phyloP scores from a whole-genome alignment of 2,113 vertebrate genomes.

The Eupsittula cactorum region DNA sequence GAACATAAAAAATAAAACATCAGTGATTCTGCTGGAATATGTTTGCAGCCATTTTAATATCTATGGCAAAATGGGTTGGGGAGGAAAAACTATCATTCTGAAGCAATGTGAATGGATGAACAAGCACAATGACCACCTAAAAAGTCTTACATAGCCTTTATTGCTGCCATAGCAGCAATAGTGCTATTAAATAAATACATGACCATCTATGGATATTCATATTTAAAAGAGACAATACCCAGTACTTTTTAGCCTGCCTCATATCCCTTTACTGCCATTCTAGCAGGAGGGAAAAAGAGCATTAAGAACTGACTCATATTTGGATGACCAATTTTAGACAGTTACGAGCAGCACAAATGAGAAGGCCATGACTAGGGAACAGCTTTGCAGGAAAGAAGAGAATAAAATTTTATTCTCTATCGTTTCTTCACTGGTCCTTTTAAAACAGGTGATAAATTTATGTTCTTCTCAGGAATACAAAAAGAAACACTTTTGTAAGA shows the following conservation, averaged over 20 bases:
- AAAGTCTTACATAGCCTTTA: neutral
- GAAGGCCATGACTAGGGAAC: neutral
- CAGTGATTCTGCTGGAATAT: neutral
- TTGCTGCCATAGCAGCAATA: neutral
- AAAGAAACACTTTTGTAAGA: neutral
- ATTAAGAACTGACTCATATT: neutral
- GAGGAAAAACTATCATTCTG: neutral
- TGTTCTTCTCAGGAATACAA: neutral
- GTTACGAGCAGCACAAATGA: conserved; percentile 7
- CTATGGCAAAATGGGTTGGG: neutral
- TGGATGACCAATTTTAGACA: neutral
- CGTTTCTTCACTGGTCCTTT: neutral
- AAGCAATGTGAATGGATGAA: neutral
- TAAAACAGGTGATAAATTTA: neutral
- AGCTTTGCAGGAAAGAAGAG: neutral
- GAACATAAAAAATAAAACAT: neutral
- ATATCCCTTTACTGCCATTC: conserved; percentile 31
- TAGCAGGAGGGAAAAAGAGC: neutral
- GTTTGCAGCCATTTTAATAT: neutral
- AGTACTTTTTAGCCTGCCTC: conserved; percentile 2
- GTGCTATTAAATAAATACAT: conserved; percentile 17
- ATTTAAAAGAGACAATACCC: neutral
- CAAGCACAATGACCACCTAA: conserved; percentile 22
- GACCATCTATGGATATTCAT: neutral
- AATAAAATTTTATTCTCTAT: neutral